Evolutionary conservation across 2,113 vertebrate genomes (phyloP).

Genomic region (Ictalurus furcatus): DNA sequence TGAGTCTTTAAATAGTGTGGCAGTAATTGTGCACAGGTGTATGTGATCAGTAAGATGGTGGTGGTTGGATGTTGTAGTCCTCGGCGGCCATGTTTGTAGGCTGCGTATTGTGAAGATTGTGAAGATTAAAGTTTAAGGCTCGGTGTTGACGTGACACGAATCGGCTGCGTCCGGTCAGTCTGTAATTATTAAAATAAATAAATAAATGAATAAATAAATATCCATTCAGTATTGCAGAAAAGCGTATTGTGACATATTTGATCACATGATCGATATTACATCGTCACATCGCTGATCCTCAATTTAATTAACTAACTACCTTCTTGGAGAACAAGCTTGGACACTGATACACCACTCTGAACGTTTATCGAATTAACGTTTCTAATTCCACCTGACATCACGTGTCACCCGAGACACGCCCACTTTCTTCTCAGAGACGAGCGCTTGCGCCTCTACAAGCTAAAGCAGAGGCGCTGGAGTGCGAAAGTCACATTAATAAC

Average conservation of each 20-base stretch:
- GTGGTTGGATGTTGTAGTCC: not conserved
- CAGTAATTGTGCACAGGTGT: not conserved
- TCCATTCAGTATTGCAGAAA: not conserved
- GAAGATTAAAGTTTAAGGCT: not conserved
- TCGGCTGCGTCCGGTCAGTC: not conserved
- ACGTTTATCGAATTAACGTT: not conserved
- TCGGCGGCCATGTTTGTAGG: not conserved
- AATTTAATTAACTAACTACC: too few relatives aligned
- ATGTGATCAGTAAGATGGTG: not conserved
- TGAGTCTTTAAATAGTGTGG: not conserved
- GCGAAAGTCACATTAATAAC: constrained; percentile 37
- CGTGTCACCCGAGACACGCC: not conserved
- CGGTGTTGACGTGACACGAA: not conserved
- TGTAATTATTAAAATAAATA: not conserved
- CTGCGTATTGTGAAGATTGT: not conserved
- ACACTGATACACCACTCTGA: not conserved
- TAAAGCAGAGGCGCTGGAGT: not conserved
- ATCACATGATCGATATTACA: not conserved
- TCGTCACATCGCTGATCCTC: not conserved
- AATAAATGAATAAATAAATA: not conserved
- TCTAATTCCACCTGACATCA: not conserved
- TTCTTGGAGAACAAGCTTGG: too few relatives aligned
- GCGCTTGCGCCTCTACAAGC: not conserved
- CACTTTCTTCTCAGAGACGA: not conserved
- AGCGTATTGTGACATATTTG: not conserved